A percentile compares a stretch with the other conserved stretches of the same genome.
Evolutionary conservation across 2,888 invertebrate genomes (phyloP).

Genomic region (Scaptodrosophila latifasciaeformis): DNA sequence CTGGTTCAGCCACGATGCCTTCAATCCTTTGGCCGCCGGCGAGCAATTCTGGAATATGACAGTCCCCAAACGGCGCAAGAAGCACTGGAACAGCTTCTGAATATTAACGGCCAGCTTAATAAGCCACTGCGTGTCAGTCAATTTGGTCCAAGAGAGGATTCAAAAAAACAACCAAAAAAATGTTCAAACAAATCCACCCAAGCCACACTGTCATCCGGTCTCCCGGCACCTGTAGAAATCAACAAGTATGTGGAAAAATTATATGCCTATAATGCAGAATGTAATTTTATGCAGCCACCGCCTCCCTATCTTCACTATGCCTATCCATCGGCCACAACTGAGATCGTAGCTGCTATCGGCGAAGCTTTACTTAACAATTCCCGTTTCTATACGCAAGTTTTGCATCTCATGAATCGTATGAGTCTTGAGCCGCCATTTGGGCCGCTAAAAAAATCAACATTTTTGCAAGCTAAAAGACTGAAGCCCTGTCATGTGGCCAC

Average conservation of each 20-base stretch:
- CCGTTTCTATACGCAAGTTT: constrained; percentile 87
- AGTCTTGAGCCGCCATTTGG: constrained; percentile 90
- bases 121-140: constrained; percentile 44
- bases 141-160: constrained; percentile 31
- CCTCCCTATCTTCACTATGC: constrained; percentile 85
- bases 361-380: constrained; percentile 84
- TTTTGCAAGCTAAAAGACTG: background rate
- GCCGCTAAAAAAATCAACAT: constrained; percentile 44
- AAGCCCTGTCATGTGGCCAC: constrained; percentile 42
- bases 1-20: constrained; percentile 44
- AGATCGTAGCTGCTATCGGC: constrained; percentile 85
- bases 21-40: constrained; percentile 57
- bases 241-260: constrained; percentile 78
- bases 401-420: constrained; percentile 98
- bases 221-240: constrained; percentile 69
- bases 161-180: background rate
- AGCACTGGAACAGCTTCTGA: constrained; percentile 45
- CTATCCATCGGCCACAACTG: constrained; percentile 85
- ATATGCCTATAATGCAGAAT: constrained; percentile 78
- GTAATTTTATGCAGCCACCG: constrained; percentile 85
- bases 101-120: constrained; percentile 35
- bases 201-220: constrained; percentile 7
- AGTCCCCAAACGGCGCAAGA: constrained; percentile 34
- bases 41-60: constrained; percentile 52
- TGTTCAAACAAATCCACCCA: constrained; percentile 41